A percentile compares a stretch with the other conserved stretches of the same genome.
Conservation (phyloP, 2,113 vertebrate genomes). For the Phocoena phocoena region DNA sequence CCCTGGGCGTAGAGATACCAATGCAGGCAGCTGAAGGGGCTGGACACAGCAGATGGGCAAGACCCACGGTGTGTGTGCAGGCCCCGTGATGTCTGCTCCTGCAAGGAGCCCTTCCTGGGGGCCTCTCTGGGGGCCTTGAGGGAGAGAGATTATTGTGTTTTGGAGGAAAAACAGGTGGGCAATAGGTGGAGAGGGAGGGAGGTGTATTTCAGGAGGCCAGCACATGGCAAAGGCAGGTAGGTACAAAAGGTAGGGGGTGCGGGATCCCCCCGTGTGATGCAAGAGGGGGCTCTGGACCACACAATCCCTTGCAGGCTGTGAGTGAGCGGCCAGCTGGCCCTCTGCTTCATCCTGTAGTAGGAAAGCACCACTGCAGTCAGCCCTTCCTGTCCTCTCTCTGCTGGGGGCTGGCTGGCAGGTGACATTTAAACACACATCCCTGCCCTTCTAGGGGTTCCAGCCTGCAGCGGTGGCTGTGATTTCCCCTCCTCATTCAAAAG, state of each 20-base stretch:
- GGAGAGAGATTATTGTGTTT: background rate
- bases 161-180: background rate
- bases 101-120: background rate
- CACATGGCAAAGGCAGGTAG: background rate
- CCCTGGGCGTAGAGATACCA: background rate
- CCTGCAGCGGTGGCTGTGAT: too few relatives aligned
- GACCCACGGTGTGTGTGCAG: background rate
- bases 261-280: fast-evolving
- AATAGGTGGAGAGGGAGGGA: background rate
- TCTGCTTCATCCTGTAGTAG: background rate
- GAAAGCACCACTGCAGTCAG: fast-evolving
- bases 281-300: fast-evolving
- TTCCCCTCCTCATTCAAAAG: background rate
- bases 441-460: background rate
- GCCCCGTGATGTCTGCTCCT: background rate
- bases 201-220: too few relatives aligned
- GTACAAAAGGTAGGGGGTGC: too few relatives aligned
- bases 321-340: fast-evolving
- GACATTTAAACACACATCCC: background rate
- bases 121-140: background rate
- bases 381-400: background rate
- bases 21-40: fast-evolving
- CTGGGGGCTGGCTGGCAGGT: too few relatives aligned
- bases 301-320: too few relatives aligned
- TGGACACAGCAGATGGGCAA: background rate